A percentile compares a stretch with the other conserved stretches of the same genome.
These are phyloP conservation scores for Nasonia giraulti DNA, from an alignment of 1,140 invertebrate species.

Conservation along the genomic window DNA sequence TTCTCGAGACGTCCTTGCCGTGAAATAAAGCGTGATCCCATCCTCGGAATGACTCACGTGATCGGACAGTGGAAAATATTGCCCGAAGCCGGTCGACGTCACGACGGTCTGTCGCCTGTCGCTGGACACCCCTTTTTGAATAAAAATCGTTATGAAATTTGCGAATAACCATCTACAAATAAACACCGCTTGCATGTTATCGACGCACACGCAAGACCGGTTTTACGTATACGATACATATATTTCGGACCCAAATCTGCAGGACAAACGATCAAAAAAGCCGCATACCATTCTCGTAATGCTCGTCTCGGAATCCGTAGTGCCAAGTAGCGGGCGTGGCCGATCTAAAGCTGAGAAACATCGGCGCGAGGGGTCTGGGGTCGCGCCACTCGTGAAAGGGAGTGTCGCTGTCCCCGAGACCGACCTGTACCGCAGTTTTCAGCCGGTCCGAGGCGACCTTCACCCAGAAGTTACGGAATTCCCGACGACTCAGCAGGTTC, in stretches of 20 bases:
- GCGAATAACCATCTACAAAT: too few species aligned
- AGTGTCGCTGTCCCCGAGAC: conserved; percentile 34
- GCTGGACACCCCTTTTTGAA: background rate
- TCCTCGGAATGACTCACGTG: conserved; percentile 45
- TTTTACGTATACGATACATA: too few species aligned
- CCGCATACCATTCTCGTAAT: conserved; percentile 30
- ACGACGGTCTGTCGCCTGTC: conserved; percentile 36
- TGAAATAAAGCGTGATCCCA: conserved; percentile 49
- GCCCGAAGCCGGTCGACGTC: conserved; percentile 44
- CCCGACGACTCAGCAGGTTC: conserved; percentile 37
- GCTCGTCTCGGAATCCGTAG: conserved; percentile 40
- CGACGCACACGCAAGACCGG: too few species aligned
- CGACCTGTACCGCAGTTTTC: conserved; percentile 44
- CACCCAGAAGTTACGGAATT: conserved; percentile 50
- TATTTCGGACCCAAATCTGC: too few species aligned
- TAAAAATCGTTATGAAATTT: too few species aligned
- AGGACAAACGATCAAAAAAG: too few species aligned
- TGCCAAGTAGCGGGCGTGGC: conserved; percentile 38
- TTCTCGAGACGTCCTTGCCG: conserved; percentile 28
- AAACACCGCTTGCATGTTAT: too few species aligned
- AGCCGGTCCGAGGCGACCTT: conserved; percentile 25
- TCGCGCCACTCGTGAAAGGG: conserved; percentile 51
- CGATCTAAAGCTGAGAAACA: conserved; percentile 49
- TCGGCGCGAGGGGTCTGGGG: conserved; percentile 36
- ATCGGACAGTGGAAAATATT: conserved; percentile 42